phyloP scores from a whole-genome alignment of 2,888 invertebrate species.

The Protula sp. region DNA sequence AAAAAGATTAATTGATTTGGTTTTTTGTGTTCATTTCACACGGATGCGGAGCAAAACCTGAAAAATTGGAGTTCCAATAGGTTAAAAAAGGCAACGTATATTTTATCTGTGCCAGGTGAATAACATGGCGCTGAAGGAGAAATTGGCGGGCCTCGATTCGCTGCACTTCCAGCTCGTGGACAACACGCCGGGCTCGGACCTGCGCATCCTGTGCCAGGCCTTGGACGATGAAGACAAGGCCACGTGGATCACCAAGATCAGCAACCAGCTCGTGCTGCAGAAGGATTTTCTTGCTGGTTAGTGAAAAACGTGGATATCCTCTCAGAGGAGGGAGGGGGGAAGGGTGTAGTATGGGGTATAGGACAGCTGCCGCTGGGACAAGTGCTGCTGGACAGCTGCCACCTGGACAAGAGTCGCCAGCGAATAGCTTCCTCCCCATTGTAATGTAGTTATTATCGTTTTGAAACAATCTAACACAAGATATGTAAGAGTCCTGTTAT shows the following conservation, averaged over 20 bases:
- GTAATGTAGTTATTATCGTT: too few species aligned
- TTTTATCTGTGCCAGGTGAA: constrained; percentile 87
- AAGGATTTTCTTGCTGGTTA: constrained; percentile 78
- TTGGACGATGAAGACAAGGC: constrained; percentile 67
- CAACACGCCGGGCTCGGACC: constrained; percentile 58
- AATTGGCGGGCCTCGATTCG: constrained; percentile 60
- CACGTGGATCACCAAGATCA: constrained; percentile 80
- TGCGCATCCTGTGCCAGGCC: constrained; percentile 76
- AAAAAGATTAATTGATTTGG: too few species aligned
- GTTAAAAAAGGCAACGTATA: too few species aligned
- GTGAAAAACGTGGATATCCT: too few species aligned
- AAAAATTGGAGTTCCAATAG: too few species aligned
- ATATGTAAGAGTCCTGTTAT: too few species aligned
- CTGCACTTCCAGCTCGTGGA: constrained; percentile 71
- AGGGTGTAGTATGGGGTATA: not conserved
- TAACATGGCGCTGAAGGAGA: constrained; percentile 79
- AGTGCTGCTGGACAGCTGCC: not conserved
- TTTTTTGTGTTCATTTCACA: too few species aligned
- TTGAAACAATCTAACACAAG: too few species aligned
- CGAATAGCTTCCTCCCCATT: too few species aligned
- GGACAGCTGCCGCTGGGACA: too few species aligned
- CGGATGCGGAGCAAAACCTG: too few species aligned
- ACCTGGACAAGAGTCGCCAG: too few species aligned
- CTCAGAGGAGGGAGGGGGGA: not conserved
- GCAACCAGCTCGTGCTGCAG: constrained; percentile 85